Base-by-base conservation (phyloP, 1,140 invertebrate species). In the Micrasema minimum region DNA sequence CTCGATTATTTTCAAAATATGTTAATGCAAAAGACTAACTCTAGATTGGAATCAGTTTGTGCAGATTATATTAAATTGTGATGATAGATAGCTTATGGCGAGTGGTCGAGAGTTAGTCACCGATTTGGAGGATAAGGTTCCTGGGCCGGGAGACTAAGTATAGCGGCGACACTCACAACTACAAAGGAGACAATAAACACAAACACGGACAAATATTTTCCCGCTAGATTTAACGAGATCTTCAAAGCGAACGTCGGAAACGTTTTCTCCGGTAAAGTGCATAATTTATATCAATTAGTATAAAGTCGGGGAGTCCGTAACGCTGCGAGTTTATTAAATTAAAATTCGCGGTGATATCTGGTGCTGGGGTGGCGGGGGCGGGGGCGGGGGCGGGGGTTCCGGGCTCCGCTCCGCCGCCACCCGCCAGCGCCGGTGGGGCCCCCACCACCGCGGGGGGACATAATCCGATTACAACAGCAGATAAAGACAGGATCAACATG, bases 311-410 rank as follows among this genome's bases (percentile, higher is more conserved):
- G 16, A 59, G 55, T 41, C 37, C 20, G 14, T 59, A 41, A 59
- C 38, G 37, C 35, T 14, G 35, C 16, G 55, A 59, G 55, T 59
- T 59, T 59, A 59, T 59, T 59, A 59, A 59, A 59, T 59, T 59
- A 59, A 59, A 59, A 59, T 59, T 59, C 35, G 55, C 55, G 55
- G 55, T 59, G 55, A 59, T 59, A 59, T 35, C 51, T n/a, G 12
- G 51, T 31, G 23, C 11, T 26, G 9, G 7, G 6, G 1, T 2
- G 53, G 10, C 53, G 26, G 53, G n/a, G 35, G 26, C 9, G 31
- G 31, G n/a, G 31, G 10, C n/a, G 51, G 55, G 7, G 5, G 22
- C 48, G 20, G 48, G 2, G 11, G 20, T 16, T 20, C 12, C n/a
- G n/a, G 48, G 16, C 48, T 14, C 48, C 48, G 48, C 11, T 18